Base-by-base conservation (phyloP, 1,140 invertebrate genomes). In the Chrysomallon squamiferum region DNA sequence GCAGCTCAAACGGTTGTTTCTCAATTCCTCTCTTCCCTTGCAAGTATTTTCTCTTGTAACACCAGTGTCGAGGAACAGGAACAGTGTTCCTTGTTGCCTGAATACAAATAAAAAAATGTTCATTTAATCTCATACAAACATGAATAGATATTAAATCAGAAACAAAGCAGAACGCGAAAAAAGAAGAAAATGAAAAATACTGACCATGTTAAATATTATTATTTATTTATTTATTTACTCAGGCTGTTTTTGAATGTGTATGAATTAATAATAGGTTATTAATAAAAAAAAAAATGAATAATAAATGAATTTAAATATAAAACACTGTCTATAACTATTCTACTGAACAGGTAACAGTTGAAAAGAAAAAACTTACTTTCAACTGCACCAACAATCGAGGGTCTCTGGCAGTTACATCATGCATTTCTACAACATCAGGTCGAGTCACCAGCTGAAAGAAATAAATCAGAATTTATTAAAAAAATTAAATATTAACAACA, bases 341-440 rank as follows among this genome's bases (percentile, higher is more conserved):
- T n/a, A n/a, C n/a, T n/a, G n/a, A n/a, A n/a, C n/a, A n/a, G n/a
- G n/a, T n/a, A n/a, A n/a, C n/a, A n/a, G n/a, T n/a, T n/a, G n/a
- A n/a, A n/a, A n/a, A n/a, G n/a, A n/a, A n/a, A n/a, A n/a, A n/a
- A 38, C 45, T 64, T 61, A 75, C 94, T 87, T 99, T 99, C 5
- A 99, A 86, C 80, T 96, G 93, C 5, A 99, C 95, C 3, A 99
- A 87, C 6, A 99, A 87, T 78, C 95, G 93, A 0, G 98, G 98
- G 88, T 99, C 98, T 57, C 94, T 88, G 0, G 97, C 96, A 0
- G 97, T 99, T 0, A 99, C 97, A 87, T 99, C 98, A 81, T 99
- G 97, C 97, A 99, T 99, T 88, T 99, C 98, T 1, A 99, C 98
- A 15, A 99, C 95, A 88, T 99, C 98, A 0, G 98, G 97, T 56